Base-by-base conservation (phyloP, 2,888 invertebrate species). In the Eupithecia centaureata region DNA sequence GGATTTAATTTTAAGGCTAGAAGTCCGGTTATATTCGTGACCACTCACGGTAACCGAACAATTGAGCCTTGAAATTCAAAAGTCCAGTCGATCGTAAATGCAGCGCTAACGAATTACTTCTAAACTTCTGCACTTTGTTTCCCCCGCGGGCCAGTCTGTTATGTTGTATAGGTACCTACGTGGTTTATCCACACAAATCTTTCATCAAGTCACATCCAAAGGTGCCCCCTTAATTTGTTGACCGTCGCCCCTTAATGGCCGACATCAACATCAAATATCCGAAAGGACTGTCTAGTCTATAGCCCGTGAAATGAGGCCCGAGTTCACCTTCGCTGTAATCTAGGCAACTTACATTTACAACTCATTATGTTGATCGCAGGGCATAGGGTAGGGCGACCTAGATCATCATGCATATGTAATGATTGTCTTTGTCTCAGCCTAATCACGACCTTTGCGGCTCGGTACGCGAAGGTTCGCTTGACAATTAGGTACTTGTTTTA, bases 181-280 rank as follows among this genome's bases (percentile, higher is more conserved):
- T 42, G 42, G 42, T 18, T 18, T 56, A 78, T 87, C 86, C 83
- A 76, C 58, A 52, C 63, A 66, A 78, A 63, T 70, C 68, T 79
- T 68, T 65, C 73, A 12, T n/a, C 15, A 73, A 77, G 76, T 75
- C 73, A 72, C 71, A 76, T 75, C 73, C 76, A 58, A 80, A 85
- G 85, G 83, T 84, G 85, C 82, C 81, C 79, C 84, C 84, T 85
- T 89, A 90, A 91, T 91, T 89, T 89, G 90, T 90, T 89, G 89
- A 87, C 86, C 86, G 82, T 87, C 82, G 38, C 82, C 79, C 77
- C 77, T 75, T 88, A 87, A 87, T 81, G 78, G 73, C 72, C 68
- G 73, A 71, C 81, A 87, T 89, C 88, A 90, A 89, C 90, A 88
- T 90, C 84, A 87, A 89, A 89, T 87, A 88, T 88, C 86, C 81